Evolutionary conservation across 2,797 vertebrate genomes (phyloP).

Genomic region (Fratercula arctica): DNA sequence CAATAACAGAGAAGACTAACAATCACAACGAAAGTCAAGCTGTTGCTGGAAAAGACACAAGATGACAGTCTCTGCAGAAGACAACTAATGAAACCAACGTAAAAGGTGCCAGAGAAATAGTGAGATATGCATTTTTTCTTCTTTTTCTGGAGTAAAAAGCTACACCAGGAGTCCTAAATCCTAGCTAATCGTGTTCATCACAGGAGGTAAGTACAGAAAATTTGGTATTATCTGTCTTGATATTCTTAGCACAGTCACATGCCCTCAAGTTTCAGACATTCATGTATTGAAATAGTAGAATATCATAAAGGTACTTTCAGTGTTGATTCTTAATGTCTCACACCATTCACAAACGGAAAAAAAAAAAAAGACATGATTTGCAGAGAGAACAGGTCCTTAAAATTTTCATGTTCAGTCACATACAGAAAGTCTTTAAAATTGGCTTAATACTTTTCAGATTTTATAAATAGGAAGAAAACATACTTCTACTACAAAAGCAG

Average conservation of each 20-base stretch:
- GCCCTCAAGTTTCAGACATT: neutral
- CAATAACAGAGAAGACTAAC: neutral
- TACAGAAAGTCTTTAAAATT: neutral
- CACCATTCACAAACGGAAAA: neutral
- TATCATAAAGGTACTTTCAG: neutral
- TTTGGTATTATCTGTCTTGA: neutral
- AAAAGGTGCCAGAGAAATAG: neutral
- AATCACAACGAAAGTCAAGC: neutral
- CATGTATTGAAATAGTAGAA: neutral
- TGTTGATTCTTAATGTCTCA: neutral
- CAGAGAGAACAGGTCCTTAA: neutral
- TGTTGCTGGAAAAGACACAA: neutral
- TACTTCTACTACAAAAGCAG: neutral
- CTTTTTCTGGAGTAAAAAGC: neutral
- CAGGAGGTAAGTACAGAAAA: neutral
- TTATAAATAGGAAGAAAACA: neutral
- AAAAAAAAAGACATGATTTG: neutral
- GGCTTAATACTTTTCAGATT: neutral
- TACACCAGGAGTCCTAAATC: neutral
- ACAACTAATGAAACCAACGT: neutral
- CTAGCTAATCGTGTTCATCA: neutral
- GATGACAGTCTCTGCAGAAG: neutral
- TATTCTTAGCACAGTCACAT: neutral
- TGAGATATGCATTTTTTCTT: neutral
- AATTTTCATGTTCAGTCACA: neutral